These are phyloP conservation scores for Sinocyclocheilus anophthalmus DNA, from an alignment of 2,113 vertebrate genomes.

Conservation along the genomic window DNA sequence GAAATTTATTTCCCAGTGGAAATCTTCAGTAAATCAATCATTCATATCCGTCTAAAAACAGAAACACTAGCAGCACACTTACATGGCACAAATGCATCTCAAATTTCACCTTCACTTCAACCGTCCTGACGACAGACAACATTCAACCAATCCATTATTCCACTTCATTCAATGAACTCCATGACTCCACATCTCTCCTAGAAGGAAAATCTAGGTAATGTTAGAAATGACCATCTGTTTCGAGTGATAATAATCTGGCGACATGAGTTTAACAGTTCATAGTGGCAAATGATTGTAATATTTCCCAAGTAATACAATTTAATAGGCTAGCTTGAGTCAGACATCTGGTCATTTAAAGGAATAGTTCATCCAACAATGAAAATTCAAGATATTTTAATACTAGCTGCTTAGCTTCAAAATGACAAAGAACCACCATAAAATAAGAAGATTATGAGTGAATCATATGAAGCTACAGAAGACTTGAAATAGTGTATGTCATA, in stretches of 20 bases:
- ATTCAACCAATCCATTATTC: neutral
- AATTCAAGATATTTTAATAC: neutral
- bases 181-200: neutral
- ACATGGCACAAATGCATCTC: constrained; percentile 23
- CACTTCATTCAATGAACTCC: constrained; percentile 10
- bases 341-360: neutral
- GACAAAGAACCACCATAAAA: neutral
- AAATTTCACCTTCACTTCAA: constrained; percentile 22
- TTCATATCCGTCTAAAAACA: constrained; percentile 38
- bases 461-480: neutral
- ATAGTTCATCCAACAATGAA: neutral
- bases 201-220: neutral
- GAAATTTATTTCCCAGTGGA: constrained; percentile 30
- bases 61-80: constrained; percentile 13
- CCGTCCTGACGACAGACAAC: neutral
- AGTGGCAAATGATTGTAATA: neutral
- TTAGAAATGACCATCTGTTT: neutral
- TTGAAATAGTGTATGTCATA: neutral
- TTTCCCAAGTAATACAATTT: neutral
- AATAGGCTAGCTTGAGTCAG: neutral
- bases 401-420: neutral
- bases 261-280: neutral
- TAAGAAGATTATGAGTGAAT: neutral
- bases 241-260: neutral
- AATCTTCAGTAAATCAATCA: constrained; percentile 26